These are phyloP conservation scores for Idris sp. DNA, from an alignment of 1,140 invertebrate genomes.

Conservation along the genomic window DNA sequence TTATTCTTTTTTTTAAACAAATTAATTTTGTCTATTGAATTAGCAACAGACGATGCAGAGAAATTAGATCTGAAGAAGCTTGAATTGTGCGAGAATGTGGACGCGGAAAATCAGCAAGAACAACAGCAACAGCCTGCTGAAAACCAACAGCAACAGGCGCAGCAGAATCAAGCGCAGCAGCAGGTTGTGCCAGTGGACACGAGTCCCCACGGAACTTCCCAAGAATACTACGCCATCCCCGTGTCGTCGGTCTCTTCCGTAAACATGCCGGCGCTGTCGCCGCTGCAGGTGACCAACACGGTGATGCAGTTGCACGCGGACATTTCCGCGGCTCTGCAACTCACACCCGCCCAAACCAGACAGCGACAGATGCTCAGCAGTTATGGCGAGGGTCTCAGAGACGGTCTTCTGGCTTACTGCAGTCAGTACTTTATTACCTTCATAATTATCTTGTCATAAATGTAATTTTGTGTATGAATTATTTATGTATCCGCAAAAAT, in stretches of 20 bases:
- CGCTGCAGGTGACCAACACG: conserved; percentile 67
- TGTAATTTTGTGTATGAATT: no score
- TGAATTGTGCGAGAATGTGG: conserved; percentile 68
- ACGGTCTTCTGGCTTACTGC: conserved; percentile 68
- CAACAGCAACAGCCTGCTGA: no score
- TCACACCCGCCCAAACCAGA: conserved; percentile 65
- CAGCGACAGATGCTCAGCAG: conserved; percentile 65
- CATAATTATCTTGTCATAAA: no score
- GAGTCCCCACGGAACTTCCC: conserved; percentile 56
- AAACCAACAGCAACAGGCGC: conserved; percentile 10
- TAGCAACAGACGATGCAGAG: conserved; percentile 70
- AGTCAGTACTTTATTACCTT: conserved; percentile 34
- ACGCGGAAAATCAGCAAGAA: conserved; percentile 45
- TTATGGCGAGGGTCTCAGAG: conserved; percentile 74
- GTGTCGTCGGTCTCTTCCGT: conserved; percentile 64
- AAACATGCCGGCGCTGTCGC: conserved; percentile 70
- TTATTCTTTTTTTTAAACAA: no score
- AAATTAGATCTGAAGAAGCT: conserved; percentile 73
- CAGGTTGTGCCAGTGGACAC: conserved; percentile 65
- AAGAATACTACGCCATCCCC: conserved; percentile 79
- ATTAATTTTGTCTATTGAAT: no score
- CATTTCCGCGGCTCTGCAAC: conserved; percentile 66
- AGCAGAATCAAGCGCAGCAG: conserved; percentile 65
- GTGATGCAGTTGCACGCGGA: conserved; percentile 72
- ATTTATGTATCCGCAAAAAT: no score